Evolutionary conservation across 2,113 vertebrate species (phyloP).

Genomic region (Anguilla rostrata): DNA sequence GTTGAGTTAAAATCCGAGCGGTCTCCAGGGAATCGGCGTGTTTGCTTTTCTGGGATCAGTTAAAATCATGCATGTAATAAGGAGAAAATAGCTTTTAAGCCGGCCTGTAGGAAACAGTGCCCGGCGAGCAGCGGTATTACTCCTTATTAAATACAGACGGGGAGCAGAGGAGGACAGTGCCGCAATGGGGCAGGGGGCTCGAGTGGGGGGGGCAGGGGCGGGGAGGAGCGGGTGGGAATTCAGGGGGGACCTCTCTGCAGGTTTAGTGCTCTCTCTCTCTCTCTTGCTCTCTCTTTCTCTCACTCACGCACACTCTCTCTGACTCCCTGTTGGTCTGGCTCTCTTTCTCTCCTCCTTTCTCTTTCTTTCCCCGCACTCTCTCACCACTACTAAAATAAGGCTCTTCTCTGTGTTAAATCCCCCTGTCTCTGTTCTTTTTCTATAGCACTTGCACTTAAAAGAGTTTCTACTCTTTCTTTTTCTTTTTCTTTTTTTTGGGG

Average conservation of each 20-base stretch:
- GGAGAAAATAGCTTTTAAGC: conserved; percentile 86
- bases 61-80: conserved; percentile 85
- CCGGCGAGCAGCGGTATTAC: conserved; percentile 80
- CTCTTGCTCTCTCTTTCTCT: neutral
- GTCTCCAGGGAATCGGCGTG: conserved; percentile 76
- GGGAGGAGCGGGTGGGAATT: neutral
- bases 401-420: neutral
- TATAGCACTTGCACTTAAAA: neutral
- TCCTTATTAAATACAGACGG: conserved; percentile 83
- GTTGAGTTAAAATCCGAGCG: conserved; percentile 64
- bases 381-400: neutral
- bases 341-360: neutral
- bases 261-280: neutral
- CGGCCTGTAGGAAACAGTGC: conserved; percentile 80
- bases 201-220: neutral
- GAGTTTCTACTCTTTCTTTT: neutral
- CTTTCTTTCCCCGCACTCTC: neutral
- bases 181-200: neutral
- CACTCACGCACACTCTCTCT: neutral
- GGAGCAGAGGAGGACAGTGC: conserved; percentile 12
- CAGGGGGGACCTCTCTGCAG: neutral
- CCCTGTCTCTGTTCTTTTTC: neutral
- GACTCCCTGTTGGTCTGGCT: neutral
- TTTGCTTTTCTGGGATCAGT: conserved; percentile 87
- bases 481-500: neutral